Evolutionary conservation across 1,140 invertebrate species (phyloP).

Genomic region (Cotesia glomerata): DNA sequence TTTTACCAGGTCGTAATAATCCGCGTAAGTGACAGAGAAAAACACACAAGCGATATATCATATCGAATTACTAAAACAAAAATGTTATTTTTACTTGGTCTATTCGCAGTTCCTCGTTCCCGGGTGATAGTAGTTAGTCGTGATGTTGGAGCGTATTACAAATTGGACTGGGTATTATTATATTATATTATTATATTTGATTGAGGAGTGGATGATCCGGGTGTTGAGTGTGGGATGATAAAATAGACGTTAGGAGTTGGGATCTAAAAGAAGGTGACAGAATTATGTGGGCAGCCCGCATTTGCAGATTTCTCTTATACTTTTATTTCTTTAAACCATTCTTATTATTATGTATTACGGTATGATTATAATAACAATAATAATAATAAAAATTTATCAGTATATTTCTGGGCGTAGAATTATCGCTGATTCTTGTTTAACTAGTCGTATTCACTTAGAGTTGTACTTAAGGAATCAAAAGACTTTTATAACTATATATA

Average conservation of each 20-base stretch:
- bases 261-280: slow-evolving; percentile 7
- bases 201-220: not conserved
- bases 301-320: slow-evolving; percentile 10
- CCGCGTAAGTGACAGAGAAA: not conserved
- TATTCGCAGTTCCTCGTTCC: not conserved
- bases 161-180: too few species aligned
- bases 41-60: not conserved
- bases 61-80: not conserved
- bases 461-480: not conserved
- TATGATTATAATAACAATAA: too few species aligned
- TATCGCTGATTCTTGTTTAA: slow-evolving; percentile 13
- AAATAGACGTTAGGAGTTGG: not conserved
- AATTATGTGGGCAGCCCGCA: slow-evolving; percentile 21
- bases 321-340: not conserved
- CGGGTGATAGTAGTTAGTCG: too few species aligned
- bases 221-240: slow-evolving; percentile 4
- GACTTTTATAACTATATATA: not conserved
- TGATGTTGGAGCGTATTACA: too few species aligned
- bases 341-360: not conserved
- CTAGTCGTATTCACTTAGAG: not conserved
- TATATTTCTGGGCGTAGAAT: slow-evolving; percentile 10
- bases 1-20: not conserved
- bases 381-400: not conserved
- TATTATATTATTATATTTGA: not conserved
- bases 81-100: not conserved